phyloP scores from a whole-genome alignment of 2,797 vertebrate species.

The Crenuchus spilurus region DNA sequence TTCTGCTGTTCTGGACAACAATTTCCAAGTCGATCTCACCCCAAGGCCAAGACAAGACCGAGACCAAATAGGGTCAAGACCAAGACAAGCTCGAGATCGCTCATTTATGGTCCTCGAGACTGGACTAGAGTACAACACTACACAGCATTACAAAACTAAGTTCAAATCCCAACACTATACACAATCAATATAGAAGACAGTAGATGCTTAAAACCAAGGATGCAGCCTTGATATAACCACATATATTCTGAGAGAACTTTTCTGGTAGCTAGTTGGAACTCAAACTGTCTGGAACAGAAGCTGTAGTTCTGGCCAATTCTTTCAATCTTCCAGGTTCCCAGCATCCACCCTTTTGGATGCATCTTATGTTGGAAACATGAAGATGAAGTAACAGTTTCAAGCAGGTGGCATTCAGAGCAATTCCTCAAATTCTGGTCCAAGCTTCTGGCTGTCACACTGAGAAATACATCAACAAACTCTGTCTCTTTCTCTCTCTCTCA shows the following conservation, averaged over 20 bases:
- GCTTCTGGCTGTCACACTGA: conserved; percentile 18
- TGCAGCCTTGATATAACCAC: neutral
- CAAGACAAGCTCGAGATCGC: no score
- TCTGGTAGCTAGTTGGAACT: neutral
- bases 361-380: neutral
- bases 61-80: no score
- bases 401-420: conserved; percentile 19
- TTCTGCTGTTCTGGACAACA: no score
- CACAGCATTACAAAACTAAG: neutral
- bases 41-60: no score
- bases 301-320: neutral
- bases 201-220: neutral
- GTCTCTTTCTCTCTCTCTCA: conserved; percentile 12
- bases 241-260: neutral
- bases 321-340: neutral
- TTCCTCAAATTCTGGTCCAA: neutral
- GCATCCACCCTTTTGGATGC: neutral
- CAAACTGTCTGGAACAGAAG: neutral
- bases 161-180: neutral
- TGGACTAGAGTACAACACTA: neutral
- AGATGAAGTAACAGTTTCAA: conserved; percentile 25
- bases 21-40: no score
- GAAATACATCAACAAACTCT: conserved; percentile 7
- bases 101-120: no score
- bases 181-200: neutral